phyloP scores from a whole-genome alignment of 1,140 invertebrate species.

The Drosophila asahinai region DNA sequence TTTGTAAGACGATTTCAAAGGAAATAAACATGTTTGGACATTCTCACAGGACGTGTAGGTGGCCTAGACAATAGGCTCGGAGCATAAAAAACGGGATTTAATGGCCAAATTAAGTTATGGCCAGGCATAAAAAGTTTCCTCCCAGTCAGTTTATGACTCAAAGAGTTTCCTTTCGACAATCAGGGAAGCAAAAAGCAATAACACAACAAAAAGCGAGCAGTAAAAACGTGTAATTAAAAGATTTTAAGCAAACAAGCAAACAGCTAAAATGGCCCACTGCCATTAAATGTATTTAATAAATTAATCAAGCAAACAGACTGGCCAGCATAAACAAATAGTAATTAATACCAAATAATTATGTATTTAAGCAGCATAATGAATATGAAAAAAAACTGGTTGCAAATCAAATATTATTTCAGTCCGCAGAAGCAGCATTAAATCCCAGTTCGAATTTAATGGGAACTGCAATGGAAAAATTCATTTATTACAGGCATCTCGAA shows the following conservation, averaged over 20 bases:
- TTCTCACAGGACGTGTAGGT: conserved; percentile 28
- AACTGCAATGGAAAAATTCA: background rate
- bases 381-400: background rate
- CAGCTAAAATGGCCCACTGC: conserved; percentile 12
- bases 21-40: conserved; percentile 48
- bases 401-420: conserved; percentile 22
- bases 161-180: conserved; percentile 15
- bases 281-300: conserved; percentile 47
- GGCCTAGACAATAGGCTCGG: conserved; percentile 30
- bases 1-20: conserved; percentile 39
- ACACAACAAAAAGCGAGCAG: background rate
- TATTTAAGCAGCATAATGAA: conserved; percentile 29
- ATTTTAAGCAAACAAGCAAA: conserved; percentile 31
- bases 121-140: conserved; percentile 30
- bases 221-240: conserved; percentile 29
- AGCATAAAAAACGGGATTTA: conserved; percentile 48
- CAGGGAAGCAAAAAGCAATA: background rate
- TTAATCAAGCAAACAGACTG: conserved; percentile 54
- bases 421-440: conserved; percentile 18
- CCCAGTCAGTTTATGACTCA: background rate
- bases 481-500: conserved; percentile 4
- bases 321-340: conserved; percentile 37
- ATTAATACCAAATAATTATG: conserved; percentile 66
- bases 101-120: conserved; percentile 32
- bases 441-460: conserved; percentile 1